Base-by-base conservation (phyloP, 2,888 invertebrate species). In the Blera fallax region DNA sequence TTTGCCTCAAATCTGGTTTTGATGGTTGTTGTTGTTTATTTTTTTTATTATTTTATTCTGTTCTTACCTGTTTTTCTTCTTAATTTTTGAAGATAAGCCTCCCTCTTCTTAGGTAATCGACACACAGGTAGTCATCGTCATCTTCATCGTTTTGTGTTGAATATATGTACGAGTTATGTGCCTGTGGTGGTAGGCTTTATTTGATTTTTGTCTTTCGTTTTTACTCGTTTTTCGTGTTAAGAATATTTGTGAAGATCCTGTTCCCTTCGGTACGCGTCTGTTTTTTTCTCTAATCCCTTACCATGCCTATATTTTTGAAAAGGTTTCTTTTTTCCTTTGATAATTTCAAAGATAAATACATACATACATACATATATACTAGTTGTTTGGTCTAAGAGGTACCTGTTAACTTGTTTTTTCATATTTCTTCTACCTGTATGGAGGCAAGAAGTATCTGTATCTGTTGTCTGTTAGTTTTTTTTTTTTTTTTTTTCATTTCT, bases 261-360 rank as follows among this genome's bases (percentile, higher is more conserved):
- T 78, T 83, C 48, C 56, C 54, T 70, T 72, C 10, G 40, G 27
- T 50, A 40, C 11, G 7, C 11, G 16, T 73, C 34, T 21, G 34
- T 32, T 32, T 58, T 67, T 29, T 29, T 48, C 76, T 74, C 67
- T 45, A 70, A 76, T 70, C 81, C 70, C 69, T 76, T 64, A n/a
- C 24, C 65, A 43, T 52, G 4, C n/a, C 8, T 8, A 18, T 52
- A 24, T 14, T 10, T 52, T 65, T 80, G 40, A n/a, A 56, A 76
- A 65, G 64, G 64, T 69, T 64, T 64, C 50, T 69, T 54, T 54
- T 64, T 52, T 78, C 21, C 27, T 54, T 69, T 73, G 64, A 84
- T 74, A 62, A 70, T 78, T 60, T 84, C 27, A 43, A 69, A 79
- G 84, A 84, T 84, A 84, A 84, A 84, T 79, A n/a, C n/a, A n/a